Percentiles rank a stretch among this genome's conserved stretches.
phyloP scores from a whole-genome alignment of 2,113 vertebrate species.

The Sinocyclocheilus anophthalmus region DNA sequence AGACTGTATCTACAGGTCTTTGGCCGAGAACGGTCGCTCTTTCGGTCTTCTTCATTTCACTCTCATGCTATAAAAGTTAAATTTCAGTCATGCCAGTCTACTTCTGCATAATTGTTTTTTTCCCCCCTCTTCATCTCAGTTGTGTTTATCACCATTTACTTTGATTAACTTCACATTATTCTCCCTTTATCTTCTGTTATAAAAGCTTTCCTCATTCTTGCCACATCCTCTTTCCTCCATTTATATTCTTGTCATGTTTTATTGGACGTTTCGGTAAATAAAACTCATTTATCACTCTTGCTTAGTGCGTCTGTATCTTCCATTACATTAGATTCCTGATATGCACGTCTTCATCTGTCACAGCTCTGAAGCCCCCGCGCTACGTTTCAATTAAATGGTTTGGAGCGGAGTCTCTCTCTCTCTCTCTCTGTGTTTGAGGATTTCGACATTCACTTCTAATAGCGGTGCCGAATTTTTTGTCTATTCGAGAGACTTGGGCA shows the following conservation, averaged over 20 bases:
- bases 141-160: not conserved
- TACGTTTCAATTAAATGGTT: not conserved
- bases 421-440: not conserved
- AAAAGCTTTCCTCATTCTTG: constrained; percentile 44
- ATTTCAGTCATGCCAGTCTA: not conserved
- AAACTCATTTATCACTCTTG: constrained; percentile 33
- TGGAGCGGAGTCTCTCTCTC: not conserved
- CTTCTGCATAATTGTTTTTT: not conserved
- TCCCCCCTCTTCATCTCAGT: constrained; percentile 2
- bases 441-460: not conserved
- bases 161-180: constrained; percentile 23
- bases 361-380: not conserved
- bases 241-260: constrained; percentile 10
- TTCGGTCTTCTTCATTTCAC: not conserved
- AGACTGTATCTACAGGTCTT: not conserved
- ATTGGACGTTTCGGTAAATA: constrained; percentile 12
- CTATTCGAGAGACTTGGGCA: too few species aligned
- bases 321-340: constrained; percentile 22
- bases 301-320: not conserved
- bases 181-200: not conserved
- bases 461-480: too few species aligned
- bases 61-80: not conserved
- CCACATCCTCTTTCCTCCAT: constrained; percentile 7
- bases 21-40: not conserved
- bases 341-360: constrained; percentile 2